A percentile compares a stretch with the other conserved stretches of the same genome.
phyloP scores from a whole-genome alignment of 1,140 invertebrate genomes.

The Solenopsis invicta region DNA sequence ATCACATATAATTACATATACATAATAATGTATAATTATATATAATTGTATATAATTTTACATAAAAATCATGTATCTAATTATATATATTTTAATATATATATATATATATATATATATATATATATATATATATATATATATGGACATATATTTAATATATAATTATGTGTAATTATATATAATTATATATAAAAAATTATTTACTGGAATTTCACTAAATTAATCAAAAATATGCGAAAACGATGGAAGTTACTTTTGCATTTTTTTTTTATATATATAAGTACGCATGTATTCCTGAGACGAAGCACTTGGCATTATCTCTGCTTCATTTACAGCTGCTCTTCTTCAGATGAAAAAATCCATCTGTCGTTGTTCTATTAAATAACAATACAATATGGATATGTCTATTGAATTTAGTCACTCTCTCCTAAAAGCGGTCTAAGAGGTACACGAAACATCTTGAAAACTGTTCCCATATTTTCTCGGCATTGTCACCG shows the following conservation, averaged over 20 bases:
- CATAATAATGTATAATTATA: no score
- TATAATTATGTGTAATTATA: no score
- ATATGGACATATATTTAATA: no score
- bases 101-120: no score
- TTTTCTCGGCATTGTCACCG: slow-evolving; percentile 36
- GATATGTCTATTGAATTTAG: background rate
- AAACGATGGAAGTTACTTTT: background rate
- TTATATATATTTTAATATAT: no score
- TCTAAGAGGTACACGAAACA: background rate
- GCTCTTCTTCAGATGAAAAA: background rate
- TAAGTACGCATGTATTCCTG: background rate
- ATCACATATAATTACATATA: no score
- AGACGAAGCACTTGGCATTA: background rate
- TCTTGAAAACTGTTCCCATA: slow-evolving; percentile 21
- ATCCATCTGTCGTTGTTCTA: background rate
- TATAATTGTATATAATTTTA: no score
- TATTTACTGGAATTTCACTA: no score
- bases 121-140: no score
- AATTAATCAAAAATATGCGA: background rate
- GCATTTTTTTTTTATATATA: background rate
- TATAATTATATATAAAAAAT: no score
- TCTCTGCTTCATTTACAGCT: background rate
- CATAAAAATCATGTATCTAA: no score
- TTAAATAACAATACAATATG: background rate
- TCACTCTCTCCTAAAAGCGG: background rate